Base-by-base conservation (phyloP, 2,888 invertebrate genomes). In the Mythimna vitellina region DNA sequence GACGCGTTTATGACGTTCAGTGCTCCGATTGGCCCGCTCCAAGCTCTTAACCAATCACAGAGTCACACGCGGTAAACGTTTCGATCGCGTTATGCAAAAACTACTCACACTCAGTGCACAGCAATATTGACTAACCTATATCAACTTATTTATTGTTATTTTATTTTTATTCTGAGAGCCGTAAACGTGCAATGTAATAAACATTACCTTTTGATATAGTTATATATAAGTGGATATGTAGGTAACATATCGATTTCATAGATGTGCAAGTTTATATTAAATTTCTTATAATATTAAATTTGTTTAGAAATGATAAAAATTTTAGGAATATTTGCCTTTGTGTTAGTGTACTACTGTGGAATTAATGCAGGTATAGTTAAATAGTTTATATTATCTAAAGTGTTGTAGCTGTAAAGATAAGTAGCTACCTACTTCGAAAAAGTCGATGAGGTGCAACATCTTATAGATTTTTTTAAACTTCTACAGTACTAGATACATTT, bases 291-390 rank as follows among this genome's bases (percentile, higher is more conserved):
- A 10, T 64, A 32, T 5, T 25, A 1, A 22, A 49, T 54, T 57
- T 42, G 29, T 70, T 63, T 57, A 78, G 69, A 78, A 77, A 81
- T 81, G 73, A 63, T 63, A 20, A 70, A 73, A 61, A 54, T 73
- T 65, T 38, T 81, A n/a, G 73, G 56, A 54, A 32, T 81, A 57
- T 54, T 81, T 22, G 57, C 67, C 8, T 58, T 80, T 60, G 57
- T 86, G 51, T 70, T 72, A 60, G 57, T 80, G 38, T 67, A 65
- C 60, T 82, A 58, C 56, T 67, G 70, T 69, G 81, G 81, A 77
- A 79, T 76, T 22, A 62, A 71, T 65, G 79, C 76, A 72, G 82
- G 85, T 83, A 75, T 56, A 32, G 51, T 80, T 29, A 29, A 20
- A 10, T 1, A 14, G 20, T 7, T 20, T 1, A 6, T 29, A 60